Percentiles rank a stretch among this genome's conserved stretches.
phyloP scores from a whole-genome alignment of 2,113 vertebrate genomes.

The Oxyruncus cristatus region DNA sequence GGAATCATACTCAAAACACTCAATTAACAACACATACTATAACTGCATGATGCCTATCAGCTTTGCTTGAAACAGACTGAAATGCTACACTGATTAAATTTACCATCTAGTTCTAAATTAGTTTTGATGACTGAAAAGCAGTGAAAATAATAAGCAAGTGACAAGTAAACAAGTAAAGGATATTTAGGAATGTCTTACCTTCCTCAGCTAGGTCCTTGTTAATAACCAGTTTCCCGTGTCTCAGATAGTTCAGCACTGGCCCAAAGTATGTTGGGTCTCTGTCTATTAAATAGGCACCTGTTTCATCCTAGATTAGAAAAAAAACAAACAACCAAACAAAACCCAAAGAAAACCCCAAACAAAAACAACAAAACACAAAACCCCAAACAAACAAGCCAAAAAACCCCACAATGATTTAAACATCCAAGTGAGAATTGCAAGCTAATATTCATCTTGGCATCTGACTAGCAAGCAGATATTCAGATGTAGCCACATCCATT shows the following conservation, averaged over 20 bases:
- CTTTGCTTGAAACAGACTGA: background rate
- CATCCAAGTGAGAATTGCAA: background rate
- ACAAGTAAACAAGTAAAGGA: background rate
- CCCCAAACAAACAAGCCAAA: background rate
- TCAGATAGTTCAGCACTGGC: constrained; percentile 95
- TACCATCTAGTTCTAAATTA: background rate
- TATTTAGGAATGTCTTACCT: constrained; percentile 76
- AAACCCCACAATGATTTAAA: background rate
- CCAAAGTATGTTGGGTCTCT: constrained; percentile 97
- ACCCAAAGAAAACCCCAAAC: background rate
- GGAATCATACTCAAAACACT: background rate
- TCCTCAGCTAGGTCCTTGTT: constrained; percentile 97
- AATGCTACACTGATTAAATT: background rate
- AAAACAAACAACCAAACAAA: background rate
- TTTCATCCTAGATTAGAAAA: constrained; percentile 85
- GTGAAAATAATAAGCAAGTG: background rate
- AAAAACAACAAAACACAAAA: background rate
- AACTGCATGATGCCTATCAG: background rate
- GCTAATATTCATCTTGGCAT: background rate
- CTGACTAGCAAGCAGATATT: background rate
- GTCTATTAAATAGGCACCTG: constrained; percentile 97
- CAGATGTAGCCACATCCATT: background rate
- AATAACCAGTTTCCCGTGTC: constrained; percentile 96
- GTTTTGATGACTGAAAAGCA: background rate
- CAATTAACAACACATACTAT: background rate